Base-by-base conservation (phyloP, 92 coral and sea anemone species). In the Siderastrea siderea region DNA sequence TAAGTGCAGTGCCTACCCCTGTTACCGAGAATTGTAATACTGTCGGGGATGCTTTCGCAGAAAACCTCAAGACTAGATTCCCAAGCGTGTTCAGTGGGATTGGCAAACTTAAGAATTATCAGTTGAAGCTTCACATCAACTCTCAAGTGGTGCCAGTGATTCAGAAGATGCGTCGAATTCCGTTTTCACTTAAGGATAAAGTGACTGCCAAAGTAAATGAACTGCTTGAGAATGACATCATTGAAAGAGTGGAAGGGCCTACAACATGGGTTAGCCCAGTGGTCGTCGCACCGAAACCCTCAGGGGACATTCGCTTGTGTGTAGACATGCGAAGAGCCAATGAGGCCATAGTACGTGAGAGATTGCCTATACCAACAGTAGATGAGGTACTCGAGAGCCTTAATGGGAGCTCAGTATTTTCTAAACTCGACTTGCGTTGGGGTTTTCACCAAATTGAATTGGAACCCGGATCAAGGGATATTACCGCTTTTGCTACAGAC, bases 71-170 rank as follows among this genome's bases (percentile, higher is more conserved):
- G 60, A 80, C 87, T 19, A 86, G 83, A 57, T 93, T 76, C 68
- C 93, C 96, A 47, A 87, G 86, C 64, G 86, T 87, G 6, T 87
- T 87, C 67, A n/a, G 70, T 5, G 94, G 94, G 7, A 79, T 90
- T 79, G 94, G 92, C n/a, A 91, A 87, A 68, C 92, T 93, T 4
- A 83, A 60, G 68, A 84, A 93, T 67, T 90, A 93, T 62, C 76
- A 90, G 54, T 84, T 90, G 47, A 80, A 81, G 77, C 75, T 89
- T 48, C 92, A 85, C 68, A 61, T 81, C 44, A 85, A 89, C 74
- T 38, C 66, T 9, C 67, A 7, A 43, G 88, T 86, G 45, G 45
- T 70, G 11, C 86, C 95, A 79, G 93, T 92, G 38, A 88, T 89
- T 57, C 91, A 89, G 46, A 85, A 89, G 76, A 74, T 83, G 61